Evolutionary conservation across 2,888 invertebrate genomes (phyloP), one percentile per base, ranked within the genome.

Genomic region (Lasioglossum pauxillum): DNA sequence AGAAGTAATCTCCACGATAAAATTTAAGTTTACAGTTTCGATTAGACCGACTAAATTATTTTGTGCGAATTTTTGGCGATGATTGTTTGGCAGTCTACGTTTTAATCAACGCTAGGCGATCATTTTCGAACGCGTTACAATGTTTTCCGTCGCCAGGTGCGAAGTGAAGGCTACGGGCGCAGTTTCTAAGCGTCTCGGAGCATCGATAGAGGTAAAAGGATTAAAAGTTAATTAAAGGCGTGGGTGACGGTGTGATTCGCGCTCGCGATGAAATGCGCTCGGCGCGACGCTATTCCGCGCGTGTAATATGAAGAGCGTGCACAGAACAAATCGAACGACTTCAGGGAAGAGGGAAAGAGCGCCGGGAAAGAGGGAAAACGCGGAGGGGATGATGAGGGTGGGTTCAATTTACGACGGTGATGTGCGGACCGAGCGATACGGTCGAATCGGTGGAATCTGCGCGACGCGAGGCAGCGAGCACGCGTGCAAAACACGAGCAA

Each of bases 391-490:
- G 73, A 78, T 19, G 73, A 73, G 72, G 71, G 83, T 82, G 84
- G 82, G 81, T 83, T 88, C 85, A 84, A 90, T 89, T 90, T 89
- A 89, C 88, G 86, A 90, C 75, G 80, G 79, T 79, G 88, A 84
- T 84, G 85, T 75, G 84, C 85, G 67, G 67, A 35, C 67, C 67
- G 35, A 67, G 67, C 67, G 84, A 88, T 88, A 88, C 77, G 79
- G 77, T 76, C 80, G 86, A 89, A 84, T 82, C 77, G 79, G 74
- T 86, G 74, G 80, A 86, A 89, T 84, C 78, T 82, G 75, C 79
- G 80, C 84, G 82, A 60, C 79, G 80, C 84, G 82, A 71, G 74
- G 73, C 79, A 72, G 79, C 60, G 78, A 80, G 78, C 80, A 74
- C 67, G 80, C 81, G 84, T 82, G 82, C 72, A 38, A 23, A n/a